Percentiles rank a stretch among this genome's conserved stretches.
Conservation (phyloP, 2,888 invertebrate genomes). For the Acheta domesticus region DNA sequence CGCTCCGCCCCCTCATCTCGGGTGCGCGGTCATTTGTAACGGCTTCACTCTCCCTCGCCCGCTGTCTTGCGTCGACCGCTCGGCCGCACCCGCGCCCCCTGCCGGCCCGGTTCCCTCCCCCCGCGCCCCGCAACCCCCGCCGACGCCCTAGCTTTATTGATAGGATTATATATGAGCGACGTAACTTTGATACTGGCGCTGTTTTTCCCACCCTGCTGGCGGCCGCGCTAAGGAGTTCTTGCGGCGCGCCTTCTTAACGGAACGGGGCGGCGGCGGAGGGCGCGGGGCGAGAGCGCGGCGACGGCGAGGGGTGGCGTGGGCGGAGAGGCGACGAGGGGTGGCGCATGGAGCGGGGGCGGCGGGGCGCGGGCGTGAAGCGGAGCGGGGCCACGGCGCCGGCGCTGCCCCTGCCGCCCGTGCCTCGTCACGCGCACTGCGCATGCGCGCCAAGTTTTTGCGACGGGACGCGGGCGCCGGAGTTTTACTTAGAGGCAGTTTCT, state of each 20-base stretch:
- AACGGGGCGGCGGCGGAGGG: background rate
- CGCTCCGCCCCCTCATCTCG: background rate
- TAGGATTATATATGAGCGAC: slow-evolving; percentile 18
- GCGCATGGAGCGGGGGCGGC: background rate
- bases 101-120: background rate
- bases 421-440: background rate
- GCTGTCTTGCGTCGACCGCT: slow-evolving; percentile 18
- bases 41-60: background rate
- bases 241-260: slow-evolving; percentile 18
- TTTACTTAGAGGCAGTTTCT: slow-evolving; percentile 6
- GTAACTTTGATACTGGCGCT: slow-evolving; percentile 18
- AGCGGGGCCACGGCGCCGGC: background rate
- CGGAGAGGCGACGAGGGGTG: background rate
- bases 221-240: slow-evolving; percentile 2
- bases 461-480: background rate
- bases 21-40: slow-evolving; percentile 9
- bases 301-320: background rate
- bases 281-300: background rate
- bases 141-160: background rate
- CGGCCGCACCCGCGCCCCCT: background rate
- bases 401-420: background rate
- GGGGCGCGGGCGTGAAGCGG: background rate
- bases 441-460: slow-evolving; percentile 7
- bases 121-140: background rate
- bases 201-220: background rate